Percentiles rank a stretch among this genome's conserved stretches.
Evolutionary conservation across 64 coral and sea anemone genomes (phyloP).

Genomic region (Porites lutea): DNA sequence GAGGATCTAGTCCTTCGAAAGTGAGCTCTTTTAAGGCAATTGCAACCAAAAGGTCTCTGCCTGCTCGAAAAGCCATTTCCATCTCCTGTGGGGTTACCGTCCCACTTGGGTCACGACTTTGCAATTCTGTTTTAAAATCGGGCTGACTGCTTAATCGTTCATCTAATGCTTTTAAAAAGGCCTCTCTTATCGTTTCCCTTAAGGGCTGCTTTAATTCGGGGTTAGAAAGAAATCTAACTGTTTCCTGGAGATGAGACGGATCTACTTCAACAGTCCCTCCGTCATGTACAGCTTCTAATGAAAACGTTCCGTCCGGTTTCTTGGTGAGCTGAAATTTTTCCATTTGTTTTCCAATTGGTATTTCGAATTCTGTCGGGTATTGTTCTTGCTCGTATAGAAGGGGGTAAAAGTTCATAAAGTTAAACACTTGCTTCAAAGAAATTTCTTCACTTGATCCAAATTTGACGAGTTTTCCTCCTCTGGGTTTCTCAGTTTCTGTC

Average conservation of each 20-base stretch:
- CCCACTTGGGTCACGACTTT: background rate
- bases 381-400: slow-evolving; percentile 36
- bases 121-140: background rate
- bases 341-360: slow-evolving; percentile 38
- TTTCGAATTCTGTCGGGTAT: slow-evolving; percentile 21
- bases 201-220: background rate
- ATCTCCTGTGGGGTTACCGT: background rate
- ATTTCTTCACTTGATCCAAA: slow-evolving; percentile 26
- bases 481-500: background rate
- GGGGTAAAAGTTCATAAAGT: slow-evolving; percentile 42
- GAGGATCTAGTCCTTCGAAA: background rate
- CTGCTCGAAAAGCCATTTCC: background rate
- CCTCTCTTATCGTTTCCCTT: background rate
- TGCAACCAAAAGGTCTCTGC: slow-evolving; percentile 3
- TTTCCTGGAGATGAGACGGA: background rate
- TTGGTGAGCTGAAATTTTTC: slow-evolving; percentile 25
- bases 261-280: background rate
- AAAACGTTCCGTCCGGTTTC: background rate
- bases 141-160: slow-evolving; percentile 7
- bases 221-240: background rate
- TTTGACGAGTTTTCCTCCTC: slow-evolving; percentile 12
- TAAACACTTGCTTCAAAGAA: slow-evolving; percentile 9
- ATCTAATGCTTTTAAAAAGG: slow-evolving; percentile 16
- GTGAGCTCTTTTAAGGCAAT: background rate
- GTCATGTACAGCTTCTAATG: background rate